phyloP scores from a whole-genome alignment of 2,888 invertebrate species.

The Torymus aiolomorphi region DNA sequence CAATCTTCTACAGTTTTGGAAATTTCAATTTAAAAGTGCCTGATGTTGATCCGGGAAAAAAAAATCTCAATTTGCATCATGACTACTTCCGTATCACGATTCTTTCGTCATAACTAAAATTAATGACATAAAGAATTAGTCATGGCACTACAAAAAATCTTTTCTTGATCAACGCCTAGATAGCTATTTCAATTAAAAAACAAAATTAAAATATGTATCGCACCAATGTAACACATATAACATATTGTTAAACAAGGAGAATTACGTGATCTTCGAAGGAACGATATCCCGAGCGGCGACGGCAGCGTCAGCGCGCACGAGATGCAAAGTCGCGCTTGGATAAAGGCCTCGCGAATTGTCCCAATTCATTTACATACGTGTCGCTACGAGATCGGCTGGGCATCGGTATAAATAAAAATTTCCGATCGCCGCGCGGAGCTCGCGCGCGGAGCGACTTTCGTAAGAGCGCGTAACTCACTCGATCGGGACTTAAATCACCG shows the following conservation, averaged over 20 bases:
- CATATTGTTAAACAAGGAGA: background rate
- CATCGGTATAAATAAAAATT: constrained; percentile 46
- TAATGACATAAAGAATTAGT: constrained; percentile 13
- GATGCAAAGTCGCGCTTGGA: constrained; percentile 4
- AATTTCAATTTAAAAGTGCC: no score
- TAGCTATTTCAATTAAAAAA: background rate
- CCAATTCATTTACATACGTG: constrained; percentile 54
- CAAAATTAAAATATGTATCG: no score
- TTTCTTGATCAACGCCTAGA: background rate
- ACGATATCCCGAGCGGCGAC: background rate
- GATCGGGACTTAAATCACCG: constrained; percentile 53
- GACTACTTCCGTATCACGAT: background rate
- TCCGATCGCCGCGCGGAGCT: constrained; percentile 7
- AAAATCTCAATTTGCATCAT: constrained; percentile 32
- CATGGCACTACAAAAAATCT: background rate
- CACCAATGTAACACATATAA: no score
- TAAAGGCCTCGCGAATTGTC: constrained; percentile 42
- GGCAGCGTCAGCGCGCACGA: background rate
- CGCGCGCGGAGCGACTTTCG: constrained; percentile 30
- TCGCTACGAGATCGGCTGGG: constrained; percentile 14
- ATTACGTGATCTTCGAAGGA: background rate
- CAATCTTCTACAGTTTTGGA: no score
- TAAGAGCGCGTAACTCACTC: constrained; percentile 55
- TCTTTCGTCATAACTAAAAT: constrained; percentile 33
- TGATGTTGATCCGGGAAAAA: background rate